These are phyloP conservation scores for Uloborus plumipes DNA, from an alignment of 2,888 invertebrate species.

Conservation along the genomic window DNA sequence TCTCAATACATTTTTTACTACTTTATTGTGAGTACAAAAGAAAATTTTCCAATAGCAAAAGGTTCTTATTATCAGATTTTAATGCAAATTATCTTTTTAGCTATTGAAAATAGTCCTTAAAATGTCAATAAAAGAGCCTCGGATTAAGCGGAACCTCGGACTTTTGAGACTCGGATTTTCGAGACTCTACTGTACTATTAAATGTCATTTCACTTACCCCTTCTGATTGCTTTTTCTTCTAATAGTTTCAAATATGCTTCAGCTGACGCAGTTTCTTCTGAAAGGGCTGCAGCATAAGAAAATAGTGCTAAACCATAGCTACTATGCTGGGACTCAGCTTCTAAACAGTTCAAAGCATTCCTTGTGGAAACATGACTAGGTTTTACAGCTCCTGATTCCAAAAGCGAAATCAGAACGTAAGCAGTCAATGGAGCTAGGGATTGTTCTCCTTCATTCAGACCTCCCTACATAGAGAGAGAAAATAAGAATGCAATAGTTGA, in stretches of 20 bases:
- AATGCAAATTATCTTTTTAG: no score
- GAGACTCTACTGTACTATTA: no score
- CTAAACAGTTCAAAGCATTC: slow-evolving; percentile 77
- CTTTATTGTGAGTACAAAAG: no score
- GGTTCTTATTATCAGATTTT: no score
- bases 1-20: no score
- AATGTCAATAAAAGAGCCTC: no score
- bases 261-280: slow-evolving; percentile 73
- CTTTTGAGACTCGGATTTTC: no score
- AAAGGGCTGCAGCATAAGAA: slow-evolving; percentile 74
- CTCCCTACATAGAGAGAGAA: slow-evolving; percentile 39
- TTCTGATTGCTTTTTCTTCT: slow-evolving; percentile 23
- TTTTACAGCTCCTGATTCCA: slow-evolving; percentile 76
- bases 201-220: slow-evolving; percentile 14
- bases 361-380: slow-evolving; percentile 72
- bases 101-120: no score
- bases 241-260: slow-evolving; percentile 67
- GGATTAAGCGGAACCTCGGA: no score
- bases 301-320: slow-evolving; percentile 75
- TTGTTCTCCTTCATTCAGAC: slow-evolving; percentile 69
- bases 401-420: slow-evolving; percentile 79
- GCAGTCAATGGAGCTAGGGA: slow-evolving; percentile 78
- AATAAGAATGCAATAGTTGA: neutral
- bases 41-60: no score
- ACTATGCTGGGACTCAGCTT: slow-evolving; percentile 70